Percentiles rank a stretch among this genome's conserved stretches.
These are phyloP conservation scores for Aselliscus stoliczkanus DNA, from an alignment of 2,797 vertebrate genomes.

Conservation along the genomic window DNA sequence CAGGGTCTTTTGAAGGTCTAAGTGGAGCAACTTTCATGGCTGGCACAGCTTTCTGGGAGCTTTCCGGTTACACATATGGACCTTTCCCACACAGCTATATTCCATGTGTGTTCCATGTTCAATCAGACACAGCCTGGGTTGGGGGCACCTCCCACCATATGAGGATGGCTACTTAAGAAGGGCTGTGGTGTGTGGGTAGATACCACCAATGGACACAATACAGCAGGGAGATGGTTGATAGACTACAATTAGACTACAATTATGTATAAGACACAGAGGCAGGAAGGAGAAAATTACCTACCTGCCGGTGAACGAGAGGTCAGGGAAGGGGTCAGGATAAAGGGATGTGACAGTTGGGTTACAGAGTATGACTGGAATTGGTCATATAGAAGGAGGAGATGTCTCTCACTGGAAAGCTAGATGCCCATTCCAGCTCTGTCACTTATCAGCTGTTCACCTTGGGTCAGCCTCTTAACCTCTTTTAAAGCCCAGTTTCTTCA, in stretches of 20 bases:
- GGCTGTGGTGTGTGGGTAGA: accelerated
- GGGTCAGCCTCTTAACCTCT: not conserved
- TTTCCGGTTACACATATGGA: not conserved
- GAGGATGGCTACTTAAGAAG: not conserved
- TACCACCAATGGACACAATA: accelerated
- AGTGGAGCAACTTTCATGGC: not conserved
- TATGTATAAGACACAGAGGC: not conserved
- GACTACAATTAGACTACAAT: not conserved
- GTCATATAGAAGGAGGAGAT: not conserved
- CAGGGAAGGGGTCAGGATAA: not conserved
- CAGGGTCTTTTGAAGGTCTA: not conserved
- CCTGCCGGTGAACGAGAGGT: not conserved
- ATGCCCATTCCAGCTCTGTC: not conserved
- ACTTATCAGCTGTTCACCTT: not conserved
- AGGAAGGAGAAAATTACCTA: not conserved
- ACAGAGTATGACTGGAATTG: not conserved
- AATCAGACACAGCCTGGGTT: not conserved
- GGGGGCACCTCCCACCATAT: accelerated
- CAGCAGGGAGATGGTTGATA: no score
- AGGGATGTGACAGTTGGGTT: not conserved
- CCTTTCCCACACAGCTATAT: accelerated
- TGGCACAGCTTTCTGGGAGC: not conserved
- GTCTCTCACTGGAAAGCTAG: not conserved
- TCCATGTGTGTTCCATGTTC: not conserved
- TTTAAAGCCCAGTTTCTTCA: not conserved